Evolutionary conservation across 2,113 vertebrate species (phyloP).

Genomic region (Poecilia latipinna): DNA sequence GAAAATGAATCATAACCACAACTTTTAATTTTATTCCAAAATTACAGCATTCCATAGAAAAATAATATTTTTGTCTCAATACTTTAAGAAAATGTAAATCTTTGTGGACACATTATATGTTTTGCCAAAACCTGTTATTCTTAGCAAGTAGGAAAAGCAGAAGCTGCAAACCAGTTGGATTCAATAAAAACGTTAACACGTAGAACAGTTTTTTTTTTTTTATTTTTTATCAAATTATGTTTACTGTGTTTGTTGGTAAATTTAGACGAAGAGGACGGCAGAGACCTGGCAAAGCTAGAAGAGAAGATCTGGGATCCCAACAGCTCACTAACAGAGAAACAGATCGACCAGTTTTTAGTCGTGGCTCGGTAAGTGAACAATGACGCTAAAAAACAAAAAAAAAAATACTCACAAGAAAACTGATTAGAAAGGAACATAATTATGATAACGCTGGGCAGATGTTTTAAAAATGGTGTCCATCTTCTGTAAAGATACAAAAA

Average conservation of each 20-base stretch:
- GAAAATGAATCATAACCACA: not conserved
- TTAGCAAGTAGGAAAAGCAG: not conserved
- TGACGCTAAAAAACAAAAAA: too few species aligned
- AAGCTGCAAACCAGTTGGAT: too few species aligned
- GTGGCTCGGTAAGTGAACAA: constrained; percentile 89
- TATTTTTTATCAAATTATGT: not conserved
- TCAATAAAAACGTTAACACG: too few species aligned
- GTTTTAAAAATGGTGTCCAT: too few species aligned
- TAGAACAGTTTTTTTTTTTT: too few species aligned
- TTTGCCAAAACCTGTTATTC: not conserved
- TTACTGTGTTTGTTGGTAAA: constrained; percentile 11
- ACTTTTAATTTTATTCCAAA: not conserved
- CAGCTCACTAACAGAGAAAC: constrained; percentile 91
- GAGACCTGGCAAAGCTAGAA: constrained; percentile 92
- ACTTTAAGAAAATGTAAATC: not conserved
- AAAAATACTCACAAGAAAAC: not conserved
- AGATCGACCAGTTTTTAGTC: constrained; percentile 98
- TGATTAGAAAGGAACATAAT: not conserved
- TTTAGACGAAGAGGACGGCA: constrained; percentile 88
- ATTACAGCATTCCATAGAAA: not conserved
- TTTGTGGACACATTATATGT: not conserved
- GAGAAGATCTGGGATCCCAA: constrained; percentile 94
- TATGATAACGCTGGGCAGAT: too few species aligned
- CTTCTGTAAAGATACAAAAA: too few species aligned
- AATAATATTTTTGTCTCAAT: not conserved